Base-by-base conservation (phyloP, 2,797 vertebrate genomes). In the Neopelma chrysocephalum region DNA sequence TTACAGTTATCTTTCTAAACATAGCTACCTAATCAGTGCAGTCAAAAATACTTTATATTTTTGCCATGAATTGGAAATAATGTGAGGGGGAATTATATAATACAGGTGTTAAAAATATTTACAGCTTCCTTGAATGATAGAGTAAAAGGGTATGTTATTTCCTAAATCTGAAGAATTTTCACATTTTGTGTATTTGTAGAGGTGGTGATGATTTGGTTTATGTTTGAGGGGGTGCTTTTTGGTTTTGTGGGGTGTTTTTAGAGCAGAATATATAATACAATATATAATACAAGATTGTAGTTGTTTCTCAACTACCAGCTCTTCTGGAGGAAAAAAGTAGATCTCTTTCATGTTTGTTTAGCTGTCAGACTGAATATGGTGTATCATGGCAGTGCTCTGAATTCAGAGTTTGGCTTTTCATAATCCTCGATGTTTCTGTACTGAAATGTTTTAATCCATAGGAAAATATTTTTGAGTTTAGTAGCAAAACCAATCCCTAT, bases 161-260 rank as follows among this genome's bases (percentile, higher is more conserved):
- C 57, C 20, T 54, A 16, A 78, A 48, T 38, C 4, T 15, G 45
- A 71, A 91, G 29, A 18, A 11, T 61, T 81, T 69, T 73, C 18
- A 11, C 3, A 1, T n/a, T 81, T 83, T 56, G 7, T 68, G 43
- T 8, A 15, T 80, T 78, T 56, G 20, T 86, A 42, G 20, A n/a
- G 3, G 5, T 29, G 3, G 11, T 11, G 12, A 5, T 56, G n/a
- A 20, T 45, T 78, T 50, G 8, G 7, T 65, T 77, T 80, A 18
- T 54, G 23, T 61, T 77, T 75, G 25, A 16, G 8, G 7, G 12
- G 3, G 17, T 34, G 17, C 43, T 15, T 53, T 64, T 27, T 12
- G 11, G 1, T 27, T 56, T 36, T 43, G 15, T 23, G 45, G 11
- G 1, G 0, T 1, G 50, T 4, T 65, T 68, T 50, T n/a, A 36